A percentile compares a stretch with the other conserved stretches of the same genome.
Conservation (phyloP, 1,140 invertebrate species). For the Pogonus chalceus region DNA sequence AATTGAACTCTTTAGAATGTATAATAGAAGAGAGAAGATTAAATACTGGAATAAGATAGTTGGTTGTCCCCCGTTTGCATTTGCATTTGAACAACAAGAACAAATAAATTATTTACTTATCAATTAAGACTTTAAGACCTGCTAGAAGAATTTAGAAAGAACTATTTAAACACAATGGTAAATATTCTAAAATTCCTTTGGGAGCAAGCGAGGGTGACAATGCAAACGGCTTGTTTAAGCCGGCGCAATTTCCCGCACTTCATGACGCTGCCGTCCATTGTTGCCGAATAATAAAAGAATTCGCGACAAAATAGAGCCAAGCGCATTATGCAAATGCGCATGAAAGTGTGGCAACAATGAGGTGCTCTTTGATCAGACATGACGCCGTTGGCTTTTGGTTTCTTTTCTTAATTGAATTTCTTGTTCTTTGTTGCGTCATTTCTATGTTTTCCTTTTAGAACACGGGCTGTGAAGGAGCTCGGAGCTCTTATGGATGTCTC, state of each 20-base stretch:
- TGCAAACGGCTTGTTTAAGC: not conserved
- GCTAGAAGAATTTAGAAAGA: too few species aligned
- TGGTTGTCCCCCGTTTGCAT: too few species aligned
- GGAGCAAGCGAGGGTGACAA: not conserved
- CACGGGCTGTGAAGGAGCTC: not conserved
- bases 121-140: too few species aligned
- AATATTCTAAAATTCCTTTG: not conserved
- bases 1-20: too few species aligned
- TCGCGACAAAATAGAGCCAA: not conserved
- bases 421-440: conserved; percentile 3
- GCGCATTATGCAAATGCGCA: not conserved
- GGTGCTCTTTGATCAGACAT: conserved; percentile 1
- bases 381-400: conserved; percentile 3
- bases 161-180: too few species aligned
- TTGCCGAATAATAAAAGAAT: not conserved
- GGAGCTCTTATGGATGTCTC: not conserved
- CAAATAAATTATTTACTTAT: too few species aligned
- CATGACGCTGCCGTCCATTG: not conserved
- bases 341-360: not conserved
- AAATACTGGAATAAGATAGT: too few species aligned
- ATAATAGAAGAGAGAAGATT: too few species aligned
- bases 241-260: not conserved
- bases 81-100: too few species aligned
- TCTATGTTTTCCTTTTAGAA: not conserved
- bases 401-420: conserved; percentile 3